Conservation (phyloP, 2,888 invertebrate species). For the Colostygia pectinataria region DNA sequence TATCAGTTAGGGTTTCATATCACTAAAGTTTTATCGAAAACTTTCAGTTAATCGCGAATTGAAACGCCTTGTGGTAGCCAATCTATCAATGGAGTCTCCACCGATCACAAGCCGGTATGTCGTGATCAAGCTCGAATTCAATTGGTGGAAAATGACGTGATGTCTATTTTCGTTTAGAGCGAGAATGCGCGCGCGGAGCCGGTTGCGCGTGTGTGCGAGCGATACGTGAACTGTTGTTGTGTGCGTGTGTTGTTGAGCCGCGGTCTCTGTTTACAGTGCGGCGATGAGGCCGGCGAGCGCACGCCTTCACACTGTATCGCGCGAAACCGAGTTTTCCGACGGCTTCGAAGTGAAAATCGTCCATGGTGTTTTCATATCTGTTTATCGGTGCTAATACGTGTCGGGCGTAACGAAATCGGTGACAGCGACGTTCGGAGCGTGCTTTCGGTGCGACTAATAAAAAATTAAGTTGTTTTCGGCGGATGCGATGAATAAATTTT, state of each 20-base stretch:
- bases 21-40: slow-evolving; percentile 76
- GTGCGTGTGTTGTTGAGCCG: slow-evolving; percentile 75
- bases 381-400: slow-evolving; percentile 71
- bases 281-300: slow-evolving; percentile 82
- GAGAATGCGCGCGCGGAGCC: slow-evolving; percentile 67
- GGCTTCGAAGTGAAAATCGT: slow-evolving; percentile 61
- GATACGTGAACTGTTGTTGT: slow-evolving; percentile 53
- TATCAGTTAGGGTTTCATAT: slow-evolving; percentile 68
- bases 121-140: slow-evolving; percentile 56
- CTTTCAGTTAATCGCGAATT: slow-evolving; percentile 78
- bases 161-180: slow-evolving; percentile 68
- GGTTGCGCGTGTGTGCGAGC: slow-evolving; percentile 50
- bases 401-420: slow-evolving; percentile 60
- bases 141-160: slow-evolving; percentile 72
- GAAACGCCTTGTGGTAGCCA: slow-evolving; percentile 70
- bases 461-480: slow-evolving; percentile 75
- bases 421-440: slow-evolving; percentile 46
- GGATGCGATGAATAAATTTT: slow-evolving; percentile 83
- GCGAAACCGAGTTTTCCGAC: slow-evolving; percentile 72
- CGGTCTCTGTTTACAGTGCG: slow-evolving; percentile 81
- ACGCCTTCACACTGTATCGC: slow-evolving; percentile 83
- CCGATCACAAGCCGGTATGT: slow-evolving; percentile 59
- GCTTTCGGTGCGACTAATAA: slow-evolving; percentile 71
- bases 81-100: slow-evolving; percentile 70
- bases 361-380: slow-evolving; percentile 71